Conservation (phyloP, 2,888 invertebrate genomes). For the Aphidius colemani region DNA sequence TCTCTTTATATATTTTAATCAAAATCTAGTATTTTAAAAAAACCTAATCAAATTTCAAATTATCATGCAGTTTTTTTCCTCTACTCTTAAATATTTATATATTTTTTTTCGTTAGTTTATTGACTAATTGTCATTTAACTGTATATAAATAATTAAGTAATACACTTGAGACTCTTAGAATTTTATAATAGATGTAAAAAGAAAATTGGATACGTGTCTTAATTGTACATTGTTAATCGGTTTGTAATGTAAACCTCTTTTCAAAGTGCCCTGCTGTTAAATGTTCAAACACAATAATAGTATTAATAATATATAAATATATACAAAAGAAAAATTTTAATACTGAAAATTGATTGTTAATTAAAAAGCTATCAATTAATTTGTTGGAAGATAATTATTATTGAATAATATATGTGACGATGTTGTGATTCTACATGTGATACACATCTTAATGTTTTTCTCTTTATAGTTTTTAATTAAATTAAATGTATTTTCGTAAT, state of each 20-base stretch:
- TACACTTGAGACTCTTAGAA: conserved; percentile 3
- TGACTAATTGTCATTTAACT: conserved; percentile 6
- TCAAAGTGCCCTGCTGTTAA: conserved; percentile 26
- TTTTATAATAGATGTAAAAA: conserved; percentile 6
- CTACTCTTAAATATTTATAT: no score
- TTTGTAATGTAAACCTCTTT: conserved; percentile 13
- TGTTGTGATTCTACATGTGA: conserved; percentile 59
- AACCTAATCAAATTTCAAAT: not conserved
- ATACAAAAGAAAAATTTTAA: conserved; percentile 17
- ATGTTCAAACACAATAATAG: conserved; percentile 20
- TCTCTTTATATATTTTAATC: no score
- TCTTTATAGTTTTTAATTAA: not conserved
- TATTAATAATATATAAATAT: not conserved
- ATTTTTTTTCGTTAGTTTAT: no score
- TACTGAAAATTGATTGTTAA: conserved; percentile 21
- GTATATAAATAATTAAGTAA: conserved; percentile 5
- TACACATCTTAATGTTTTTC: conserved; percentile 44
- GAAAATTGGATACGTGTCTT: conserved; percentile 6
- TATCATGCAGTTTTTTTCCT: not conserved
- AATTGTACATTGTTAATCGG: conserved; percentile 8
- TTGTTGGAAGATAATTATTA: not conserved
- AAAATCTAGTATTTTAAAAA: not conserved
- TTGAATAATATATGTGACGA: conserved; percentile 40
- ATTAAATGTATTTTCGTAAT: conserved; percentile 19
- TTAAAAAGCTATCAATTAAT: conserved; percentile 16